A percentile compares a stretch with the other conserved stretches of the same genome.
These are phyloP conservation scores for Euclidia mi DNA, from an alignment of 2,888 invertebrate genomes.

Conservation along the genomic window DNA sequence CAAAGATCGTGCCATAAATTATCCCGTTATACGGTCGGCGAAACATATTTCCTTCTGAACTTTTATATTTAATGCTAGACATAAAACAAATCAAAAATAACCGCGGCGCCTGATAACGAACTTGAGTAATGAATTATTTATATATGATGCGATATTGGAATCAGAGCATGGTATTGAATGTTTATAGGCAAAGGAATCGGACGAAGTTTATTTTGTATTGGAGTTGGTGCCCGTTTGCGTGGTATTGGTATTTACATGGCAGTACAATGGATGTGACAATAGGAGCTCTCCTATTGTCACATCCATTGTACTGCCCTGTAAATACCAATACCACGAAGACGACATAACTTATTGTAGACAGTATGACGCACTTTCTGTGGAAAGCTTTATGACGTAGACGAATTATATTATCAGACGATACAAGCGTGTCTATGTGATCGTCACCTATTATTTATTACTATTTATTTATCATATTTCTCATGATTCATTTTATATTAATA, in stretches of 20 bases:
- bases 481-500: too few relatives aligned
- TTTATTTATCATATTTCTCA: too few relatives aligned
- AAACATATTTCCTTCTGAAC: constrained; percentile 36
- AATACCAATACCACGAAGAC: too few relatives aligned
- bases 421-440: too few relatives aligned
- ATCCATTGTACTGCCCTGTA: too few relatives aligned
- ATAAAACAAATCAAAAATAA: constrained; percentile 36
- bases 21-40: constrained; percentile 24
- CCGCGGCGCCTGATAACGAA: constrained; percentile 29
- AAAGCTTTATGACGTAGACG: constrained; percentile 5
- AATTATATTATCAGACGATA: neutral
- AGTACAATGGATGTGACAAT: constrained; percentile 22
- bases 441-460: too few relatives aligned
- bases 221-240: neutral
- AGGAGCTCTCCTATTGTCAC: too few relatives aligned
- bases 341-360: constrained; percentile 9
- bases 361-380: neutral
- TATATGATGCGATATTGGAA: constrained; percentile 11
- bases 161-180: constrained; percentile 17
- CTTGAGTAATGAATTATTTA: constrained; percentile 22
- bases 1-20: constrained; percentile 19
- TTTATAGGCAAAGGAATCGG: constrained; percentile 15
- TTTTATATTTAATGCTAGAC: constrained; percentile 34
- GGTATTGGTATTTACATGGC: constrained; percentile 1
- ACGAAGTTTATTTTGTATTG: neutral